A percentile compares a stretch with the other conserved stretches of the same genome.
These are phyloP conservation scores for Ciconia stormi DNA, from an alignment of 2,113 vertebrate species.

Conservation along the genomic window DNA sequence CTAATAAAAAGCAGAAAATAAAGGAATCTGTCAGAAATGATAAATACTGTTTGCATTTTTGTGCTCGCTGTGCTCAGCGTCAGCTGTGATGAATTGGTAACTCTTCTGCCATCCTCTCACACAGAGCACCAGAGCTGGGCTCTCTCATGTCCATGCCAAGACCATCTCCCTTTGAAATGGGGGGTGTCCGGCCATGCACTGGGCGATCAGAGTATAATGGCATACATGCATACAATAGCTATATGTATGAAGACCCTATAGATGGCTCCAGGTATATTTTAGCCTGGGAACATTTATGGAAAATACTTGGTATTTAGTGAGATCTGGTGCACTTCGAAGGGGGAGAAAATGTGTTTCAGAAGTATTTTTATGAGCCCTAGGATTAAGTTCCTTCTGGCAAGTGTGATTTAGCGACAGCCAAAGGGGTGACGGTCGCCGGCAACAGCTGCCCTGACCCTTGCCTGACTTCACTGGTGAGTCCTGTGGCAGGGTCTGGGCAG, in stretches of 20 bases:
- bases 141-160: background rate
- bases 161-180: background rate
- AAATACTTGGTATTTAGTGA: background rate
- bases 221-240: background rate
- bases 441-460: background rate
- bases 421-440: background rate
- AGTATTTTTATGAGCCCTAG: conserved; percentile 32
- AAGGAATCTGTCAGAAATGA: conserved; percentile 15
- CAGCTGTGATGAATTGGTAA: background rate
- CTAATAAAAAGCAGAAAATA: conserved; percentile 44
- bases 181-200: background rate
- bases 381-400: conserved; percentile 3
- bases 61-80: background rate
- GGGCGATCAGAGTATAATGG: background rate
- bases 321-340: background rate
- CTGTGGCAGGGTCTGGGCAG: background rate
- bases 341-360: background rate
- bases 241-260: background rate
- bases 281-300: background rate
- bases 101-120: background rate
- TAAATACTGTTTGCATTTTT: background rate
- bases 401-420: background rate
- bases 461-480: background rate
- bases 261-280: background rate
- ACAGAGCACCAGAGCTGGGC: background rate